phyloP scores from a whole-genome alignment of 2,797 vertebrate species.

The Petrocephalus schoutedeni region DNA sequence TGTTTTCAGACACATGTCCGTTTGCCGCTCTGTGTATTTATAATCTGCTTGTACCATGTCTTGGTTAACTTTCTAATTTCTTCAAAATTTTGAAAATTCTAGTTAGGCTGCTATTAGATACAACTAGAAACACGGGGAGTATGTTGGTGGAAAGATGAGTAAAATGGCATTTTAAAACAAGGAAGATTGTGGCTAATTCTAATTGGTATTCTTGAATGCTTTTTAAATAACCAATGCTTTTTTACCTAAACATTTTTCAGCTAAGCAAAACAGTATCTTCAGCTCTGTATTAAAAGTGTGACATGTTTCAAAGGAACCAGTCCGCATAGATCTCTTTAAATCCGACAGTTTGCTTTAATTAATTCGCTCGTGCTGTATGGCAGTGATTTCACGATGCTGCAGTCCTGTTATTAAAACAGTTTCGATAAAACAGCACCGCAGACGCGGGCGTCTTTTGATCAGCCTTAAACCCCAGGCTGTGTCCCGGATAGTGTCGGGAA shows the following conservation, averaged over 20 bases:
- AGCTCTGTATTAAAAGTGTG: neutral
- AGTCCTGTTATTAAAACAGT: neutral
- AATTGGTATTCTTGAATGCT: neutral
- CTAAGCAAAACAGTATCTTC: neutral
- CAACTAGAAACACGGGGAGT: neutral
- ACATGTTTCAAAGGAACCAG: neutral
- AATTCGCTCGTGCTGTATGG: neutral
- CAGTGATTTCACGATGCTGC: neutral
- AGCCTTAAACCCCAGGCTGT: neutral
- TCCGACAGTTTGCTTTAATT: neutral
- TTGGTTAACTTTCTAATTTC: neutral
- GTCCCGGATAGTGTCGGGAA: constrained; percentile 2
- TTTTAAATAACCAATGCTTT: neutral
- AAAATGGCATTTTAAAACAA: neutral
- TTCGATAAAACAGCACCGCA: constrained; percentile 11
- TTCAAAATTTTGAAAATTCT: neutral
- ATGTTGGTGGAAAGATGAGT: neutral
- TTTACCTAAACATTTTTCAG: neutral
- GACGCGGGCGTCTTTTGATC: constrained; percentile 18
- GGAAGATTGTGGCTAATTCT: neutral
- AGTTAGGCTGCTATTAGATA: neutral
- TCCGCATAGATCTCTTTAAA: neutral
- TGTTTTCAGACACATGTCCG: neutral
- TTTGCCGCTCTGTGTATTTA: neutral
- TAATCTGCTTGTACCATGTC: neutral